phyloP scores from a whole-genome alignment of 2,888 invertebrate species.

The Drosophila paracracens region DNA sequence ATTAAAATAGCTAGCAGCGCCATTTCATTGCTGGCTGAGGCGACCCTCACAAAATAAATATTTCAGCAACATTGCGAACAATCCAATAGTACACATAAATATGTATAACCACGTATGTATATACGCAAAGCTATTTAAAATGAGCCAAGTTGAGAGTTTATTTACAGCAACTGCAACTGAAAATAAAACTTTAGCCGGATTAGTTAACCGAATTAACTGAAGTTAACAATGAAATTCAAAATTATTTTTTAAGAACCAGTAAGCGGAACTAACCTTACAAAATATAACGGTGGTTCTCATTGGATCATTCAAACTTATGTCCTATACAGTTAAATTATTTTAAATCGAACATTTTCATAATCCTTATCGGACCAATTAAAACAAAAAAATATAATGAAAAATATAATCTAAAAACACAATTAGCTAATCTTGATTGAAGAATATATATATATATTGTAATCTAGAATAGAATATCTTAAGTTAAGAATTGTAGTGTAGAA shows the following conservation, averaged over 20 bases:
- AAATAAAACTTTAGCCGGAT: neutral
- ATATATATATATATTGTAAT: neutral
- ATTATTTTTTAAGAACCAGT: too few species aligned
- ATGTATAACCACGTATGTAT: neutral
- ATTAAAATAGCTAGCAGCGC: conserved; percentile 67
- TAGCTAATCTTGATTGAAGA: neutral
- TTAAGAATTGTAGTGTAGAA: neutral
- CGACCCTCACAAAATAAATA: conserved; percentile 31
- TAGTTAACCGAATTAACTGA: neutral
- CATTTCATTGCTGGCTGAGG: conserved; percentile 23
- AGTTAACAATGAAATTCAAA: too few species aligned
- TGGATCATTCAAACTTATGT: neutral
- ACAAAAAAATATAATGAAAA: neutral
- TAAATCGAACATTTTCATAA: too few species aligned
- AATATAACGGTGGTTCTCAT: neutral
- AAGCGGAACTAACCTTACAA: too few species aligned
- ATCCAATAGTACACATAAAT: conserved; percentile 9
- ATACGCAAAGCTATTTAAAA: neutral
- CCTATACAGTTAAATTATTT: neutral
- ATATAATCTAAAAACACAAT: neutral
- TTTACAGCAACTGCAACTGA: neutral
- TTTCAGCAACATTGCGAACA: conserved; percentile 25
- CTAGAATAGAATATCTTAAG: neutral
- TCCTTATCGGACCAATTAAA: neutral
- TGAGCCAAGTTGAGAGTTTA: neutral